Percentiles rank a stretch among this genome's conserved stretches.
Evolutionary conservation across 2,113 vertebrate species (phyloP).

Genomic region (Ceuthmochares aereus): DNA sequence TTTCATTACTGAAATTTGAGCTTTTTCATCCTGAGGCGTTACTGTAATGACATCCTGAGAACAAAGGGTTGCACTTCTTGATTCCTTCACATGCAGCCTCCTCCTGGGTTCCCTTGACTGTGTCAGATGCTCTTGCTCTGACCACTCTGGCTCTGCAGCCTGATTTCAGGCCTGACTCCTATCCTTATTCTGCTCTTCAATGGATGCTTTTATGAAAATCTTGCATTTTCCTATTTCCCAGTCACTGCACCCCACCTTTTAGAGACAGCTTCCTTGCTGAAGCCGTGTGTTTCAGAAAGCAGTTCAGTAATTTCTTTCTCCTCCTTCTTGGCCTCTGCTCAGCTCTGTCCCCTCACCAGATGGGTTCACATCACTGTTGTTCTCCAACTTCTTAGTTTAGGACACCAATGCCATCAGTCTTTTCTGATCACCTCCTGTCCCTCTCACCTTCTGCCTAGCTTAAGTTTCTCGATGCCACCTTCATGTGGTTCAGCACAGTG

Average conservation of each 20-base stretch:
- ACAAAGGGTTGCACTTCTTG: neutral
- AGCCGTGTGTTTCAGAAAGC: neutral
- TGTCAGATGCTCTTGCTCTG: neutral
- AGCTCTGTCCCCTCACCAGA: neutral
- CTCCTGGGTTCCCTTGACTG: neutral
- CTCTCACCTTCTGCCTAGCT: neutral
- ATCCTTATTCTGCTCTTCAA: neutral
- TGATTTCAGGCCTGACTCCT: neutral
- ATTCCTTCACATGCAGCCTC: fast-evolving
- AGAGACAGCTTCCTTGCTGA: neutral
- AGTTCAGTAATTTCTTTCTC: fast-evolving
- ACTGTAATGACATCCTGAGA: neutral
- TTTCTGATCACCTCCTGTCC: neutral
- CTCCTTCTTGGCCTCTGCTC: neutral
- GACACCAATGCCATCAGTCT: neutral
- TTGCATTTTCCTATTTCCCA: neutral
- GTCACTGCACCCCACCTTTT: neutral
- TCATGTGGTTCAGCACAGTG: neutral
- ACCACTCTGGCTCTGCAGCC: fast-evolving
- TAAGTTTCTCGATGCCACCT: neutral
- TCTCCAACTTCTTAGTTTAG: neutral
- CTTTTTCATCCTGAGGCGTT: neutral
- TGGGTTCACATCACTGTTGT: neutral
- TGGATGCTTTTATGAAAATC: neutral
- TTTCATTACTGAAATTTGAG: neutral